Evolutionary conservation across 2,113 vertebrate genomes (phyloP).

Genomic region (Hiodon alosoides): DNA sequence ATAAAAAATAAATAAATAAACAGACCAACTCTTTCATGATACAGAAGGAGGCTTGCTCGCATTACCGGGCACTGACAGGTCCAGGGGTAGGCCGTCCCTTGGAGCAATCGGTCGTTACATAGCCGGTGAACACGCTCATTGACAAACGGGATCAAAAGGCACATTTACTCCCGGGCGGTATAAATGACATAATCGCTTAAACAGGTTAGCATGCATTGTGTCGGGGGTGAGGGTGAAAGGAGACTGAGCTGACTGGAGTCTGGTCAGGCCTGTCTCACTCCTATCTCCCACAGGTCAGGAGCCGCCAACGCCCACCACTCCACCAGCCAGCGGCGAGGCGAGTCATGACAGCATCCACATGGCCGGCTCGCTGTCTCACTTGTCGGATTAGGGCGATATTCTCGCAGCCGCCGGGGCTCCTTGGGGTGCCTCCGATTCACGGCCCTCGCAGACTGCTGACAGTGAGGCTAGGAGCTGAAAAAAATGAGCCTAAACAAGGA

Average conservation of each 20-base stretch:
- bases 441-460: background rate
- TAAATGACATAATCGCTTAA: conserved; percentile 38
- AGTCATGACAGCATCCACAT: conserved; percentile 52
- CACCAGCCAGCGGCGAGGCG: conserved; percentile 44
- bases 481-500: background rate
- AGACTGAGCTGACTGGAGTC: conserved; percentile 26
- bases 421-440: conserved; percentile 28
- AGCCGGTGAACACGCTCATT: conserved; percentile 4
- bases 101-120: conserved; percentile 19
- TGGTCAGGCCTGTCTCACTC: conserved; percentile 24
- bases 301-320: conserved; percentile 33
- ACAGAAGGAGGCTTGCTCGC: no score
- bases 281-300: conserved; percentile 21
- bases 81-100: background rate
- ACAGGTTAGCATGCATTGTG: conserved; percentile 7
- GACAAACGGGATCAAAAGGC: conserved; percentile 4
- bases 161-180: conserved; percentile 23
- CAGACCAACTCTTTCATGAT: background rate
- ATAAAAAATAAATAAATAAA: conserved; percentile 33
- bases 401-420: conserved; percentile 36
- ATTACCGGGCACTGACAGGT: no score
- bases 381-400: conserved; percentile 53
- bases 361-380: conserved; percentile 27
- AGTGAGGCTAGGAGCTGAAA: background rate
- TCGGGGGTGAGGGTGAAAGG: conserved; percentile 26